These are phyloP conservation scores for Neofelis nebulosa DNA, from an alignment of 2,113 vertebrate species.

Conservation along the genomic window DNA sequence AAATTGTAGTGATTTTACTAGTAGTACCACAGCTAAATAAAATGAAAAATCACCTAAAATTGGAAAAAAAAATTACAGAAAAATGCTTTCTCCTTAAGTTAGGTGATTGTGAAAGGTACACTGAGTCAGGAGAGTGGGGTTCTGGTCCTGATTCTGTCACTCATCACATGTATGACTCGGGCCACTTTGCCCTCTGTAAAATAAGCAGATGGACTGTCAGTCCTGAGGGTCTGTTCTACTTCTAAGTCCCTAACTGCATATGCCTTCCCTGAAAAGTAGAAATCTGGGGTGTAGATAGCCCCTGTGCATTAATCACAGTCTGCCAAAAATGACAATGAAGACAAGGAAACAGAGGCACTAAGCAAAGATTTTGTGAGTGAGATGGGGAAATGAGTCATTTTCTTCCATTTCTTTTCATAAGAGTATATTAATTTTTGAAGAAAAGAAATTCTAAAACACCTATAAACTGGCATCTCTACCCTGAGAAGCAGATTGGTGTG, in stretches of 20 bases:
- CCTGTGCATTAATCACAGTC: neutral
- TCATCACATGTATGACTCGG: neutral
- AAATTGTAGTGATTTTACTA: neutral
- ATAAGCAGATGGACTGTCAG: neutral
- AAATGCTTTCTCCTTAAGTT: neutral
- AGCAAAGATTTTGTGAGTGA: neutral
- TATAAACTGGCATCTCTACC: neutral
- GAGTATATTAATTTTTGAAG: neutral
- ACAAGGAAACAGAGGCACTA: neutral
- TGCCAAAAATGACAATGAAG: neutral
- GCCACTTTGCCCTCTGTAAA: neutral
- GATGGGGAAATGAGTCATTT: neutral
- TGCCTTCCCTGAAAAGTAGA: neutral
- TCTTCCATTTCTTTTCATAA: neutral
- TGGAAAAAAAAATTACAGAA: neutral
- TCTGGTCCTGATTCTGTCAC: neutral
- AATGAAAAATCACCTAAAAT: neutral
- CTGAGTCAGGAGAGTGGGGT: neutral
- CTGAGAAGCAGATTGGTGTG: neutral
- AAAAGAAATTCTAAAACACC: neutral
- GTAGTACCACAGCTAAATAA: neutral
- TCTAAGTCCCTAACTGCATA: neutral
- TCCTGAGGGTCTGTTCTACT: neutral
- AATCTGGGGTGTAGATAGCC: neutral
- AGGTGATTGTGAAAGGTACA: neutral